phyloP scores from a whole-genome alignment of 2,797 vertebrate species.

The Fistularia tabacaria region DNA sequence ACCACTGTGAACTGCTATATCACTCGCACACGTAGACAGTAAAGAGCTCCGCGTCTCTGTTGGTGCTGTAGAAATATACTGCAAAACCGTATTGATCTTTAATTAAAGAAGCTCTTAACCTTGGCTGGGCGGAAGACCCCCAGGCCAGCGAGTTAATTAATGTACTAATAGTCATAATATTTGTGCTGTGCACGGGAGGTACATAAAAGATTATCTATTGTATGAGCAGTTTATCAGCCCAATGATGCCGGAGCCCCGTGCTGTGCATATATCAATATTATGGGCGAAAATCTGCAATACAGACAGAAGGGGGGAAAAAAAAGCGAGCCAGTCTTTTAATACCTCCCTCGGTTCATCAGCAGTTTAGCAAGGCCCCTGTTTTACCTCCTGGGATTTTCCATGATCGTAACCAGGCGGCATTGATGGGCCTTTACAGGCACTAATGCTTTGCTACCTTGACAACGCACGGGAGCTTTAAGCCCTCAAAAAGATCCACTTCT shows the following conservation, averaged over 20 bases:
- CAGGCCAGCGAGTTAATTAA: slow-evolving; percentile 81
- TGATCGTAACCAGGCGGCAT: slow-evolving; percentile 56
- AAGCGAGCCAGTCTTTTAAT: slow-evolving; percentile 68
- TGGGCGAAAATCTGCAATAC: slow-evolving; percentile 70
- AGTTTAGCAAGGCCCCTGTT: slow-evolving; percentile 62
- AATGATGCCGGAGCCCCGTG: slow-evolving; percentile 76
- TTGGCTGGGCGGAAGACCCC: slow-evolving; percentile 75
- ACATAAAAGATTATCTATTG: slow-evolving; percentile 85
- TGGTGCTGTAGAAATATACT: slow-evolving; percentile 71
- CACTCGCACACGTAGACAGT: slow-evolving; percentile 56
- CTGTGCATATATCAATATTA: slow-evolving; percentile 81
- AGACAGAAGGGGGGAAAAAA: slow-evolving; percentile 53
- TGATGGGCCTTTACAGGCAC: slow-evolving; percentile 51
- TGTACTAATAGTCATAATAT: slow-evolving; percentile 86
- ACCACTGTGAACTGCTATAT: slow-evolving; percentile 50
- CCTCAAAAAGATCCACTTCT: slow-evolving; percentile 56
- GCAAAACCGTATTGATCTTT: slow-evolving; percentile 81
- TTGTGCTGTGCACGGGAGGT: slow-evolving; percentile 83
- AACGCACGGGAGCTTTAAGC: slow-evolving; percentile 55
- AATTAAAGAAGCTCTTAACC: slow-evolving; percentile 85
- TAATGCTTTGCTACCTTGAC: slow-evolving; percentile 62
- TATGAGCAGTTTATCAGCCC: slow-evolving; percentile 80
- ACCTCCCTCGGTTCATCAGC: slow-evolving; percentile 66
- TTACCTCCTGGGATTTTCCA: slow-evolving; percentile 60
- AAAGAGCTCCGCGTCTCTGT: slow-evolving; percentile 65